Conservation (phyloP, 2,888 invertebrate genomes). For the Tetragnatha montana region DNA sequence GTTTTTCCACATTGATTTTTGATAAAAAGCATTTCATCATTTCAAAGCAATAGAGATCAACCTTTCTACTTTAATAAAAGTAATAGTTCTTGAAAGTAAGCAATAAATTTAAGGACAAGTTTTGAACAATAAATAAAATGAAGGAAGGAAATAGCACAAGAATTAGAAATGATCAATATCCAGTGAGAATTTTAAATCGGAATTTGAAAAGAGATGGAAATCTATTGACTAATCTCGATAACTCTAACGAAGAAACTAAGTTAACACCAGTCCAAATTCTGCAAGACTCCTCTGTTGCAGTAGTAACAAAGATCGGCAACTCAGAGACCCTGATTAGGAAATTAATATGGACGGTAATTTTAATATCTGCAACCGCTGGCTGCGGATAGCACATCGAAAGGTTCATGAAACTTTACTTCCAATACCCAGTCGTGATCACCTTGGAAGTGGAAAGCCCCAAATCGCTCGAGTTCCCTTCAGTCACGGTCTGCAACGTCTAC, state of each 20-base stretch:
- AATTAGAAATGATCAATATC: background rate
- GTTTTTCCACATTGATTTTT: too few relatives aligned
- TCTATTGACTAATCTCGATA: background rate
- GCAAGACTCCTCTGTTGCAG: conserved; percentile 12
- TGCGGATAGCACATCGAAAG: conserved; percentile 22
- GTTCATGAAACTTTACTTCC: conserved; percentile 50
- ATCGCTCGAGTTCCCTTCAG: conserved; percentile 38
- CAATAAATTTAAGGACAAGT: too few relatives aligned
- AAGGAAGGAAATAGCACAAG: too few relatives aligned
- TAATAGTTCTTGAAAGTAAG: too few relatives aligned
- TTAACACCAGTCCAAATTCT: background rate
- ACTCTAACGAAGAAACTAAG: background rate
- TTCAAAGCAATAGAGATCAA: too few relatives aligned
- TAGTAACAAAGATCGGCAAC: conserved; percentile 14
- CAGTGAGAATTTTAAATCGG: background rate
- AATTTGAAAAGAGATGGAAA: background rate
- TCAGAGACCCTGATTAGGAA: conserved; percentile 2
- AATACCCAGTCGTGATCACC: conserved; percentile 52
- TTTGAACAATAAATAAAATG: too few relatives aligned
- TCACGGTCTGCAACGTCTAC: conserved; percentile 59
- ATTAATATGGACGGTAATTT: conserved; percentile 35
- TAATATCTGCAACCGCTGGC: background rate
- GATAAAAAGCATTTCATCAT: too few relatives aligned
- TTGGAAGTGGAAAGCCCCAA: conserved; percentile 8
- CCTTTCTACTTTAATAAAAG: too few relatives aligned